Evolutionary conservation across 2,797 vertebrate species (phyloP), one percentile per base, ranked within the genome.

Genomic region (Sebastes dallii): DNA sequence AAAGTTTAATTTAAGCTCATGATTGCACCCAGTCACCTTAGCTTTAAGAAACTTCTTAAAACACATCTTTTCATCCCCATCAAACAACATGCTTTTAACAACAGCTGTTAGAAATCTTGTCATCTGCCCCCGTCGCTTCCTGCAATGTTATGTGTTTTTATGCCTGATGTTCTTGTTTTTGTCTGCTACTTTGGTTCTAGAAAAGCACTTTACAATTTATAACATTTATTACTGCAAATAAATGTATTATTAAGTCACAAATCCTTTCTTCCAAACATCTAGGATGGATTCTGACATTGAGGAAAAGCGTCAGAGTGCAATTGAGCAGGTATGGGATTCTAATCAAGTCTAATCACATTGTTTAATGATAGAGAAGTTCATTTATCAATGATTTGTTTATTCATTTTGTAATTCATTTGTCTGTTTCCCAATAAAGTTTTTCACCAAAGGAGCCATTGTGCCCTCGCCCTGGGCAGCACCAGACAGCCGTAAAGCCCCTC

Each of bases 291-390:
- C 96, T 82, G 98, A 99, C 52, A 96, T 96, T 80, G 99, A 99
- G 92, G 97, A 98, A 86, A 98, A 97, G 93, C 95, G 97, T 76
- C 99, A 99, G 90, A 96, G 95, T 94, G 98, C 99, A 16, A 99
- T 99, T 82, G 97, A 99, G 86, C 97, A 98, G 96, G 98, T 99
- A 96, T 54, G 78, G 3, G 2, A 55, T 56, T 60, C 10, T 18
- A 62, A 67, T 72, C 8, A n/a, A 22, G 24, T 25, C 25, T 22
- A 27, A 59, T 25, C 3, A 55, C 30, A 8, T 9, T 46, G 24
- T 76, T 6, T 18, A 30, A 50, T 62, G 1, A 18, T 7, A 4
- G 0, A 29, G 2, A 9, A 16, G 24, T 25, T 32, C 2, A 6
- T 59, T 0, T 30, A 18, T 22, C 66, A 2, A 61, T 13, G 2